phyloP scores from a whole-genome alignment of 2,888 invertebrate genomes.

The Tuta absoluta region DNA sequence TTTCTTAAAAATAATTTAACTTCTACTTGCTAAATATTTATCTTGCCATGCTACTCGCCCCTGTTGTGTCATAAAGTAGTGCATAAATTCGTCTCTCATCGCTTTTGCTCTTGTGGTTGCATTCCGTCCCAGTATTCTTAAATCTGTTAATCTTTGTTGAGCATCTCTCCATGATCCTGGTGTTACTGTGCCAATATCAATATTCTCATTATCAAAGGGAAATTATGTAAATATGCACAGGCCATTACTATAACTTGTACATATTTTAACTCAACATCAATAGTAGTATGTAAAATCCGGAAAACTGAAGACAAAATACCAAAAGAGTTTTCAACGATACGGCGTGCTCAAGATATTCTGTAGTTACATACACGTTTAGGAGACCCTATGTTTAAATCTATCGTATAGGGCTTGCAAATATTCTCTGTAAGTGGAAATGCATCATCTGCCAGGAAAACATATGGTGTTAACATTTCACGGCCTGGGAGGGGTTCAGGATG shows the following conservation, averaged over 20 bases:
- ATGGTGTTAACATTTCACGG: constrained; percentile 19
- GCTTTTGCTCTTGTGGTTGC: constrained; percentile 32
- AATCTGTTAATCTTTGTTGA: constrained; percentile 33
- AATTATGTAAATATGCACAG: constrained; percentile 34
- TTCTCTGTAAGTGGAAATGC: constrained; percentile 36
- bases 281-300: constrained; percentile 32
- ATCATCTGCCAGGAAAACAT: constrained; percentile 36
- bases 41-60: constrained; percentile 33
- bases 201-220: constrained; percentile 33
- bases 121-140: constrained; percentile 31
- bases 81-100: constrained; percentile 34
- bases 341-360: constrained; percentile 35
- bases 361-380: constrained; percentile 35
- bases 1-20: constrained; percentile 3
- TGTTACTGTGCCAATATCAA: constrained; percentile 31
- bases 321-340: constrained; percentile 38
- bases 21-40: constrained; percentile 24
- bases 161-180: constrained; percentile 32
- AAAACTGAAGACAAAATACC: constrained; percentile 37
- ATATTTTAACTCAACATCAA: constrained; percentile 35
- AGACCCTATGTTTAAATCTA: constrained; percentile 28
- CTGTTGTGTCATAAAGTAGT: constrained; percentile 33
- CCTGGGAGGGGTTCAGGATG: constrained; percentile 30
- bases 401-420: constrained; percentile 40
- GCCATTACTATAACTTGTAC: constrained; percentile 36